Conservation (phyloP, 2,888 invertebrate genomes). For the Clistopyga incitator region DNA sequence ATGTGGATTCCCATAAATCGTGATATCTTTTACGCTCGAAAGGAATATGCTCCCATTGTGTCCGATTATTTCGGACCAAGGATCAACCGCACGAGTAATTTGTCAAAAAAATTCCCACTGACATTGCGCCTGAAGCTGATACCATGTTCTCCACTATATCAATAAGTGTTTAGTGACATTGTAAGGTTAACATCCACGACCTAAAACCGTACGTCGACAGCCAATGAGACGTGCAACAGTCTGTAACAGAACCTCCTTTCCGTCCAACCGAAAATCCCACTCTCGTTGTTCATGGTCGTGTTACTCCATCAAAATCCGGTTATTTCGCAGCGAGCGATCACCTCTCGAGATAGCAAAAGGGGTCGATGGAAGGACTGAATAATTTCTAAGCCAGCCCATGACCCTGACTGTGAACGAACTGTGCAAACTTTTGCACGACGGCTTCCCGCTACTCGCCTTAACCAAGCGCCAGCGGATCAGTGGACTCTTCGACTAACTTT, state of each 20-base stretch:
- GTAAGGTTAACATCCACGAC: not conserved
- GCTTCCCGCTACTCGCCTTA: no score
- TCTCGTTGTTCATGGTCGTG: not conserved
- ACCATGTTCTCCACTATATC: not conserved
- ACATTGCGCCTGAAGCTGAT: not conserved
- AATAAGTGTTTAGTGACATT: not conserved
- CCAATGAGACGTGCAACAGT: not conserved
- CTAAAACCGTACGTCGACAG: not conserved
- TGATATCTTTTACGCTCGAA: constrained; percentile 1
- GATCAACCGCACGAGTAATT: not conserved
- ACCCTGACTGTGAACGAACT: constrained; percentile 41
- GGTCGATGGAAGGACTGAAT: constrained; percentile 56
- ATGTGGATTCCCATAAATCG: constrained; percentile 42
- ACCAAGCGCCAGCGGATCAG: constrained; percentile 3
- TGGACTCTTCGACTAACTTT: not conserved
- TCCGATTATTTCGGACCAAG: not conserved
- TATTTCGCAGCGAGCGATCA: not conserved
- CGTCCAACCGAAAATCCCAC: not conserved
- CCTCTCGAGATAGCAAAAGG: constrained; percentile 26
- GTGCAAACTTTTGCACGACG: constrained; percentile 1
- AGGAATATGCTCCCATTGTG: constrained; percentile 7
- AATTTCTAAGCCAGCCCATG: constrained; percentile 42
- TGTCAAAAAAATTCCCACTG: not conserved
- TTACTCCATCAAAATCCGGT: not conserved
- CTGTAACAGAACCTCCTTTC: not conserved